phyloP scores from a whole-genome alignment of 1,140 invertebrate genomes.

The Akabosia matsudoensis region DNA sequence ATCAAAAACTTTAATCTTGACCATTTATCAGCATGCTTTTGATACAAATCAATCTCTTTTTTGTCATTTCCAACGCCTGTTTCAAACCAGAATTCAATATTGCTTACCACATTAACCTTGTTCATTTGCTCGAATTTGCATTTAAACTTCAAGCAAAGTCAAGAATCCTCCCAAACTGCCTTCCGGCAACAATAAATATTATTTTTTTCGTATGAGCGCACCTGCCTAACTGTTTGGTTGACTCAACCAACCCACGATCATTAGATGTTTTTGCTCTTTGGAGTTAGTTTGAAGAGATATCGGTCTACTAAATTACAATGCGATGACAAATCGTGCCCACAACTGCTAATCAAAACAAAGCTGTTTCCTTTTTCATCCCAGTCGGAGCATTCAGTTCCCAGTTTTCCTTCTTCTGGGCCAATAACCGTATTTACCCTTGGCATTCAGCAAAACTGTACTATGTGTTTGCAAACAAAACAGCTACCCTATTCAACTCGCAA shows the following conservation, averaged over 20 bases:
- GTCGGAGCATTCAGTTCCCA: no score
- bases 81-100: no score
- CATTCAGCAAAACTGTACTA: background rate
- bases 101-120: no score
- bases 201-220: background rate
- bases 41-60: no score
- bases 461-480: background rate
- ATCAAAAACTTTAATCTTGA: no score
- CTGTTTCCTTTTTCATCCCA: background rate
- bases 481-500: background rate
- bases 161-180: background rate
- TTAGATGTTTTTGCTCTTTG: background rate
- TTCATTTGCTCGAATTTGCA: no score
- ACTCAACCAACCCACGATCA: background rate
- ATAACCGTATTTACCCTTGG: slow-evolving; percentile 12
- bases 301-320: background rate
- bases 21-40: no score
- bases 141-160: background rate
- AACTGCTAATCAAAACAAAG: background rate
- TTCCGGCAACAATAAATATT: background rate
- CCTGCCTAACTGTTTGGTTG: no score
- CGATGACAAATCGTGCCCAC: slow-evolving; percentile 6
- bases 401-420: background rate
- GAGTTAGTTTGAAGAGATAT: background rate
- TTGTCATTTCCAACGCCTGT: no score